Base-by-base conservation (phyloP, 2,797 vertebrate genomes). In the Hyperoplus immaculatus region DNA sequence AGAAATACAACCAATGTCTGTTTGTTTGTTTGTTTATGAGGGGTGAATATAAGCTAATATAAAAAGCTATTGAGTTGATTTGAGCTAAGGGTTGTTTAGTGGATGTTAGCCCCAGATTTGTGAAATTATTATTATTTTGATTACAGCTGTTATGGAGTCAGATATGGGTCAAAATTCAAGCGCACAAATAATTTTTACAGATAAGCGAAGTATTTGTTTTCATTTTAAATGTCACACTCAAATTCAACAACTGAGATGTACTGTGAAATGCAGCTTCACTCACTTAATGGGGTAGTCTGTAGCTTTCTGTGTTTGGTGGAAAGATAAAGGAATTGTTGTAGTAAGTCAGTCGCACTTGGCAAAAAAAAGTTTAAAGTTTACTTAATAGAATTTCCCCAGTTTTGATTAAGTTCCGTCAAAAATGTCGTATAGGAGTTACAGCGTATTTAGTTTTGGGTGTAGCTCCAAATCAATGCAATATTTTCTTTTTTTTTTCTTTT, bases 61-160 rank as follows among this genome's bases (percentile, higher is more conserved):
- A 29, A 29, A 6, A 18, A 50, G 42, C 56, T 45, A 21, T 15
- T 8, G 39, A 42, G 39, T 56, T 41, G 58, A 41, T 60, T 10
- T 46, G 16, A 63, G 58, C 39, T 43, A 0, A 15, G 16, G 13
- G 60, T 58, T 41, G 1, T 46, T 63, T 43, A 16, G 4, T 29
- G 15, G 42, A 46, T 45, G 43, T 51, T 11, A 46, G 60, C 71
- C 57, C 67, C 66, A 53, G 75, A 36, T 53, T 46, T 0, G 12
- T 16, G 3, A 49, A 18, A 43, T 21, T 21, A 21, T 21, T 21
- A 21, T 21, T 21, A 1, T 21, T 21, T 21, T 21, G 21, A 21
- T 21, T 21, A 13, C 60, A 36, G 53, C 4, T 47, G 13, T 29
- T 29, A 38, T 14, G 12, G 13, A 39, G 0, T 45, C 43, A 7